Evolutionary conservation across 1,140 invertebrate species (phyloP).

Genomic region (Medauroidea extradentata): DNA sequence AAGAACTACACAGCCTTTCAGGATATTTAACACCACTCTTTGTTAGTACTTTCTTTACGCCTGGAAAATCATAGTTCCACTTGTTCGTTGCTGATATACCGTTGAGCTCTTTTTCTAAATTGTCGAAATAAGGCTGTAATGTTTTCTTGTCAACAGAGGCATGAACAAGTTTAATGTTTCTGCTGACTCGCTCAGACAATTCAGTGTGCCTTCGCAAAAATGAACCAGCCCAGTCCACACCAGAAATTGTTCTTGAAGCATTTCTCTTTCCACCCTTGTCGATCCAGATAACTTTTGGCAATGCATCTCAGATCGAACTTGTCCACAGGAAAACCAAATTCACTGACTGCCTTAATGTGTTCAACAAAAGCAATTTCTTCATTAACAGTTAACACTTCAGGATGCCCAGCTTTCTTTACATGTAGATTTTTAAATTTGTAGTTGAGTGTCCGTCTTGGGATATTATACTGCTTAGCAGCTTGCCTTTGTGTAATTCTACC

Average conservation of each 20-base stretch:
- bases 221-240: constrained; percentile 22
- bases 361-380: too few species aligned
- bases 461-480: too few species aligned
- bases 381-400: too few species aligned
- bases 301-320: constrained; percentile 22
- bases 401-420: too few species aligned
- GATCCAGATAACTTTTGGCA: constrained; percentile 31
- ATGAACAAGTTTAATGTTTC: neutral
- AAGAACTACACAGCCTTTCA: constrained; percentile 8
- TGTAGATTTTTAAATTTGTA: too few species aligned
- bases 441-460: too few species aligned
- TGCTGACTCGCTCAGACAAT: neutral
- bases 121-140: neutral
- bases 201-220: neutral
- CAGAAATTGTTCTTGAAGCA: constrained; percentile 31
- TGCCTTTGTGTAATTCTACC: too few species aligned
- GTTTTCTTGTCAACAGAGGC: neutral
- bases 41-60: neutral
- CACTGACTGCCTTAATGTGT: too few species aligned
- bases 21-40: neutral
- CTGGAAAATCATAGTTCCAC: neutral
- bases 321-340: constrained; percentile 27
- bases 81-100: neutral
- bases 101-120: neutral
- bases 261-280: constrained; percentile 15